Percentiles rank a stretch among this genome's conserved stretches.
phyloP scores from a whole-genome alignment of 2,113 vertebrate species.

The Grammomys dolichurus region DNA sequence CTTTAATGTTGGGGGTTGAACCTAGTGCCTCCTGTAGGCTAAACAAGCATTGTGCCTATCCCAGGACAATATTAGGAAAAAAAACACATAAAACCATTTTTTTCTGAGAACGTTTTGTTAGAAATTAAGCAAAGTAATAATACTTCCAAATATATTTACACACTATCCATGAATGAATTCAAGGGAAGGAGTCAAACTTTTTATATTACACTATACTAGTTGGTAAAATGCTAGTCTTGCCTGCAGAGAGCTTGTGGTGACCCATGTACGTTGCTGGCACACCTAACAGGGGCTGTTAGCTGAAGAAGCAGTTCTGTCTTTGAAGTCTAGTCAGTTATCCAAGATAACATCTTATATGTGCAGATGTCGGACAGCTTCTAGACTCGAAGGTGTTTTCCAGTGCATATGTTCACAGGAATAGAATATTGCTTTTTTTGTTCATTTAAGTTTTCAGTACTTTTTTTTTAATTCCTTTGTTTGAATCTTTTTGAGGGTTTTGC shows the following conservation, averaged over 20 bases:
- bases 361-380: neutral
- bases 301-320: neutral
- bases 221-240: neutral
- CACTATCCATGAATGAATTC: neutral
- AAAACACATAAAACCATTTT: neutral
- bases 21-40: neutral
- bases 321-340: neutral
- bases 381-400: constrained; percentile 36
- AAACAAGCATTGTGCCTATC: neutral
- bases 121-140: neutral
- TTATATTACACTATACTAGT: neutral
- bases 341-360: constrained; percentile 34
- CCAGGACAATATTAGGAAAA: neutral
- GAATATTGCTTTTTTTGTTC: neutral
- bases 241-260: neutral
- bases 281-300: neutral
- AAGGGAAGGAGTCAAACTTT: neutral
- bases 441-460: constrained; percentile 49
- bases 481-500: neutral
- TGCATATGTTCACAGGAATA: constrained; percentile 7
- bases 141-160: neutral
- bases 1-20: neutral
- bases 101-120: neutral
- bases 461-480: constrained; percentile 7
- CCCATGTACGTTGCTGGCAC: neutral